Evolutionary conservation across 2,888 invertebrate species (phyloP), one percentile per base, ranked within the genome.

Genomic region (Brachyopa scutellaris): DNA sequence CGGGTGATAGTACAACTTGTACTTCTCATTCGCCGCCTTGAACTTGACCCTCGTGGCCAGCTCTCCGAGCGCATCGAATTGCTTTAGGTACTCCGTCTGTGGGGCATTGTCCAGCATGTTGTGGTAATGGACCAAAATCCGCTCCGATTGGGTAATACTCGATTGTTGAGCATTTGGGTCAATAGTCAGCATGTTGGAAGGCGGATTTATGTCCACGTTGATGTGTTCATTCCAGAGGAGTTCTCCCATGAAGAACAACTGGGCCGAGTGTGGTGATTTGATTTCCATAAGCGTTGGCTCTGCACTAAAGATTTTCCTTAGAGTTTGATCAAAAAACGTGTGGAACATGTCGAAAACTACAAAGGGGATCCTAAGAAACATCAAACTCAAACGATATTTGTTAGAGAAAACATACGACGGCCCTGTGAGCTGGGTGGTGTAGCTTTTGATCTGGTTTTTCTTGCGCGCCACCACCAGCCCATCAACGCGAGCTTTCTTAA

Each of bases 401-500:
- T 89, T 88, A 3, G 92, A 92, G 0, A 92, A 87, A 57, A 90
- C 86, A 73, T 90, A 91, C 0, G 88, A 87, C 0, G 89, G 88
- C 0, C 90, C 88, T 0, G 88, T 87, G 19, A 89, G 72, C 62
- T 88, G 87, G 7, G 45, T 72, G 7, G 70, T 82, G 31, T 61
- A 77, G 1, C 38, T 33, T 6, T 72, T 38, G 42, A 26, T 31
- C 13, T 78, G 92, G 74, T 92, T 91, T 1, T 88, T 87, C 69
- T 89, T 90, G 0, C 88, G 84, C 4, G 92, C 87, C 0, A 93
- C 92, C 7, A 95, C 92, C 87, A 95, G 91, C 26, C 93, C 92
- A 84, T 93, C 92, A 0, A 89, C 85, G 6, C 93, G 91, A 36
- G 95, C 92, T 85, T 93, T 92, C 2, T 90, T 88, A 86, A 95